Base-by-base conservation (phyloP, 1,140 invertebrate species). In the Heliothis virescens region DNA sequence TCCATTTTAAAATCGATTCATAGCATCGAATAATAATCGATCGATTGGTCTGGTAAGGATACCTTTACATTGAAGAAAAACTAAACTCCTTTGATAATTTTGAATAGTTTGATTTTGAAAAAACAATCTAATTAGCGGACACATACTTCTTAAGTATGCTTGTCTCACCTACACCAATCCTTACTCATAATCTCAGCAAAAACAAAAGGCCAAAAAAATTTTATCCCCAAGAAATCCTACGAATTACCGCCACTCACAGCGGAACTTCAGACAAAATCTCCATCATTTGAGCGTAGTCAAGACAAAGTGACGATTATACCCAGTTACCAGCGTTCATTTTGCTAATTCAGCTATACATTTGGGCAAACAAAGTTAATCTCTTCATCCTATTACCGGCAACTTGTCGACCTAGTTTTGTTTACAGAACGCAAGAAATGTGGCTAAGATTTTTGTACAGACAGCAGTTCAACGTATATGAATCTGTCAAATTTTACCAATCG, bases 351-450 rank as follows among this genome's bases (percentile, higher is more conserved):
- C 71, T 69, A 73, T 73, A 79, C 69, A 69, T 69, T 79, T 79
- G 18, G 62, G 59, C 55, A 80, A 80, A 80, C 79, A 80, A 80
- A 80, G 79, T 75, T 80, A 80, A 80, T 80, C 79, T 75, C 60
- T 76, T 76, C 72, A 80, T 79, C 72, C 75, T 67, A 55, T 78
- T 78, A 78, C 78, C 48, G 29, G 50, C 48, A 65, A 65, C 74
- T 71, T 81, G 53, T 67, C 81, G 81, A 62, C 82, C 85, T 80
- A 86, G 74, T 86, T 86, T 18, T 53, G 21, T 65, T 53, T 76
- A n/a, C 11, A 3, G 34, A 4, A 34, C 18, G 12, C 1, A 76
- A n/a, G 65, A 3, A 52, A 34, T 34, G 48, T 48, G 63, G 73
- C 11, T 34, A 3, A 75, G 47, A 48, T 62, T 63, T 29, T 34